Conservation (phyloP, 2,888 invertebrate genomes). For the Priocnemis perturbator region DNA sequence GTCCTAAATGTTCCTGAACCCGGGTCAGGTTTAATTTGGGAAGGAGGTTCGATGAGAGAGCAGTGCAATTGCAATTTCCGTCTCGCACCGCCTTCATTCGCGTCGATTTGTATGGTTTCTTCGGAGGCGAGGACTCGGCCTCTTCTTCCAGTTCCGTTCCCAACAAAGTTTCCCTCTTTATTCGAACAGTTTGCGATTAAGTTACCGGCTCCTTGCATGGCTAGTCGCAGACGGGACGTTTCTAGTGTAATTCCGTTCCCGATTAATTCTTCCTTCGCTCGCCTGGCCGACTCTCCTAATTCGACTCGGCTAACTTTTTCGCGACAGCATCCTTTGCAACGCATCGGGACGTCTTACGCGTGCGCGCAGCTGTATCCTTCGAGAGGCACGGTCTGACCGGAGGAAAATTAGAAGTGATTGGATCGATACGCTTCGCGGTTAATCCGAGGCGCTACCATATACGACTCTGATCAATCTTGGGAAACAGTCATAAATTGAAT, state of each 20-base stretch:
- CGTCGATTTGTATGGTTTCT: slow-evolving; percentile 20
- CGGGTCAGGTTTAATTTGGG: too few relatives aligned
- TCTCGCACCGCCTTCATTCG: slow-evolving; percentile 13
- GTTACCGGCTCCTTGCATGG: slow-evolving; percentile 13
- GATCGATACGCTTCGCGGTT: not conserved
- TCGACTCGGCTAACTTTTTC: not conserved
- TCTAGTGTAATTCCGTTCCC: slow-evolving; percentile 24
- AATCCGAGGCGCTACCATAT: not conserved
- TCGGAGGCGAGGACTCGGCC: not conserved
- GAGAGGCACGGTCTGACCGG: too few relatives aligned
- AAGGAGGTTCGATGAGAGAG: too few relatives aligned
- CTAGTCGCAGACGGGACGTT: slow-evolving; percentile 4
- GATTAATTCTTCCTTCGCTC: slow-evolving; percentile 24
- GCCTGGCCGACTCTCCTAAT: slow-evolving; percentile 16
- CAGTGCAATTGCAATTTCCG: not conserved
- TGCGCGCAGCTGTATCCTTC: too few relatives aligned
- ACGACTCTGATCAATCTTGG: too few relatives aligned
- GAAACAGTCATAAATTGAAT: too few relatives aligned
- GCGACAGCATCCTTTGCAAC: too few relatives aligned
- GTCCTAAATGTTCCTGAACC: too few relatives aligned
- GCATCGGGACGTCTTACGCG: too few relatives aligned
- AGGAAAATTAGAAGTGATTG: too few relatives aligned
- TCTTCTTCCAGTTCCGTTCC: slow-evolving; percentile 9
- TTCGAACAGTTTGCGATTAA: slow-evolving; percentile 29
- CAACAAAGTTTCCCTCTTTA: slow-evolving; percentile 28